Evolutionary conservation across 2,888 invertebrate genomes (phyloP).

Genomic region (Artemia sinica): DNA sequence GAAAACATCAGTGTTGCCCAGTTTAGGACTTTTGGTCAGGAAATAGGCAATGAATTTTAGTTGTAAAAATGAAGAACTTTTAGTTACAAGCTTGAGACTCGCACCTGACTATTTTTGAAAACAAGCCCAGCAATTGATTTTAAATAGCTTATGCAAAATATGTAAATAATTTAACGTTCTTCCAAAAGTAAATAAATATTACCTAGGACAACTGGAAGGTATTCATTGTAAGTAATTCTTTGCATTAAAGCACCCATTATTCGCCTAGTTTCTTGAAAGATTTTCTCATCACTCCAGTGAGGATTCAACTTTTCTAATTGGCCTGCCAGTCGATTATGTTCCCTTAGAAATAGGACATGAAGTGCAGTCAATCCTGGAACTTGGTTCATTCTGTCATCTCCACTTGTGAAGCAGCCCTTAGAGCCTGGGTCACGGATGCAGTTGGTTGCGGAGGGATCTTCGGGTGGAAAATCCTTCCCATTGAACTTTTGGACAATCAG

Average conservation of each 20-base stretch:
- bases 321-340: constrained; percentile 59
- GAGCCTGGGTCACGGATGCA: constrained; percentile 45
- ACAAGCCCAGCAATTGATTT: too few species aligned
- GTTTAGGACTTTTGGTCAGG: too few species aligned
- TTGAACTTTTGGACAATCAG: constrained; percentile 16
- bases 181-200: constrained; percentile 17
- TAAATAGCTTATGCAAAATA: too few species aligned
- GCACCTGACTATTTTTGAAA: too few species aligned
- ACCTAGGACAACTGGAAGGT: constrained; percentile 58
- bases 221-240: constrained; percentile 67
- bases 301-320: constrained; percentile 46
- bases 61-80: too few species aligned
- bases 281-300: constrained; percentile 55
- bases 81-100: too few species aligned
- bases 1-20: too few species aligned
- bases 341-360: constrained; percentile 65
- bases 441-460: constrained; percentile 38
- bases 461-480: constrained; percentile 38
- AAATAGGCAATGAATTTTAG: too few species aligned
- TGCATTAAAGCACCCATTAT: constrained; percentile 68
- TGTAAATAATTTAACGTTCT: too few species aligned
- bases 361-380: constrained; percentile 66
- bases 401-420: constrained; percentile 58
- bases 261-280: constrained; percentile 58
- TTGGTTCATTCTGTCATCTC: constrained; percentile 55